Percentiles rank a stretch among this genome's conserved stretches.
Evolutionary conservation across 2,797 vertebrate species (phyloP).

Genomic region (Cirrhinus molitorella): DNA sequence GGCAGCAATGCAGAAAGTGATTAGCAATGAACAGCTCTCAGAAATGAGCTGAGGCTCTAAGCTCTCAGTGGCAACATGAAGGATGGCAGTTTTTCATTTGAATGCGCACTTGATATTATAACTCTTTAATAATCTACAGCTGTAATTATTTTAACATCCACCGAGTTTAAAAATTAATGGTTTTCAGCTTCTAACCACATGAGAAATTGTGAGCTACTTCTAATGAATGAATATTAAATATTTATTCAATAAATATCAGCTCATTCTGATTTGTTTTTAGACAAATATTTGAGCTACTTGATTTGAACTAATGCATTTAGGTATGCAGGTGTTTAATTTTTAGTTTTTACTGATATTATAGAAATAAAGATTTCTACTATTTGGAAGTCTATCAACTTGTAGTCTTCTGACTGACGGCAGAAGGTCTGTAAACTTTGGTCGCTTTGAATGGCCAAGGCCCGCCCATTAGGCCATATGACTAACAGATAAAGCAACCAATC

Average conservation of each 20-base stretch:
- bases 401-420: too few species aligned
- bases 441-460: too few species aligned
- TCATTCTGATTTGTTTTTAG: not conserved
- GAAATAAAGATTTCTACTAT: not conserved
- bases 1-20: constrained; percentile 28
- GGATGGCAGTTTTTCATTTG: constrained; percentile 12
- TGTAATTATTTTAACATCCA: not conserved
- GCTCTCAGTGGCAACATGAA: constrained; percentile 8
- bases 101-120: constrained; percentile 32
- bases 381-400: not conserved
- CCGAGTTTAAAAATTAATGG: not conserved
- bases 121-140: constrained; percentile 22
- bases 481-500: too few species aligned
- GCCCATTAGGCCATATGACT: too few species aligned
- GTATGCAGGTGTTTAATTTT: not conserved
- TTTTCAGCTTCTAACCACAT: not conserved
- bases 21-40: constrained; percentile 34
- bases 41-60: constrained; percentile 3
- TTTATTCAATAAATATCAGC: not conserved
- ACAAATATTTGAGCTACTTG: not conserved
- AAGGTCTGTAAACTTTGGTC: too few species aligned
- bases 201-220: not conserved
- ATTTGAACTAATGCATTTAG: not conserved
- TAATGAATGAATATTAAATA: not conserved
- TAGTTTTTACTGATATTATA: too few species aligned